These are phyloP conservation scores for Graphium colonna DNA, from an alignment of 2,888 invertebrate genomes.

Conservation along the genomic window DNA sequence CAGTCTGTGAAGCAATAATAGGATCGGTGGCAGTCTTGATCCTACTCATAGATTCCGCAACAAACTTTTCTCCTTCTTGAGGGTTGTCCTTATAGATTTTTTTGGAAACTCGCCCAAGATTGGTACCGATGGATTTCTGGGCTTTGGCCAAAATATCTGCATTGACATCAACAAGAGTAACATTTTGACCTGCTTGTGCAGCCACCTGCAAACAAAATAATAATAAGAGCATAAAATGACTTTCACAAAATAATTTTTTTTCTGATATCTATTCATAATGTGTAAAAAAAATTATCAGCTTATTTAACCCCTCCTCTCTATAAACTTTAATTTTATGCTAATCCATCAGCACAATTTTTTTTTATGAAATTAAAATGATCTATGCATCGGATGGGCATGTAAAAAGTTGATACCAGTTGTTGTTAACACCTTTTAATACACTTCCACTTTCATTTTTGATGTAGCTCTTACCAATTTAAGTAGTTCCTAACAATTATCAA, in stretches of 20 bases:
- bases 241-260: background rate
- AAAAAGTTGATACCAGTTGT: no score
- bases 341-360: no score
- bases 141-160: slow-evolving; percentile 86
- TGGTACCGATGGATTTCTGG: slow-evolving; percentile 83
- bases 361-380: no score
- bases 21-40: slow-evolving; percentile 83
- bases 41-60: slow-evolving; percentile 80
- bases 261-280: no score
- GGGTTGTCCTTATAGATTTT: slow-evolving; percentile 86
- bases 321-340: no score
- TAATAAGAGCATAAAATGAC: background rate
- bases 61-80: slow-evolving; percentile 83
- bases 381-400: no score
- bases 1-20: slow-evolving; percentile 79
- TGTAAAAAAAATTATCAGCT: no score
- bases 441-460: no score
- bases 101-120: slow-evolving; percentile 88
- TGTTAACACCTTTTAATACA: no score
- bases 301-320: no score
- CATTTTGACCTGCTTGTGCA: slow-evolving; percentile 90
- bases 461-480: no score
- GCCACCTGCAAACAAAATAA: slow-evolving; percentile 85
- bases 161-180: slow-evolving; percentile 89
- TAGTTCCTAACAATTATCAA: no score